phyloP scores from a whole-genome alignment of 2,888 invertebrate species.

The Drosophila maculinotata region DNA sequence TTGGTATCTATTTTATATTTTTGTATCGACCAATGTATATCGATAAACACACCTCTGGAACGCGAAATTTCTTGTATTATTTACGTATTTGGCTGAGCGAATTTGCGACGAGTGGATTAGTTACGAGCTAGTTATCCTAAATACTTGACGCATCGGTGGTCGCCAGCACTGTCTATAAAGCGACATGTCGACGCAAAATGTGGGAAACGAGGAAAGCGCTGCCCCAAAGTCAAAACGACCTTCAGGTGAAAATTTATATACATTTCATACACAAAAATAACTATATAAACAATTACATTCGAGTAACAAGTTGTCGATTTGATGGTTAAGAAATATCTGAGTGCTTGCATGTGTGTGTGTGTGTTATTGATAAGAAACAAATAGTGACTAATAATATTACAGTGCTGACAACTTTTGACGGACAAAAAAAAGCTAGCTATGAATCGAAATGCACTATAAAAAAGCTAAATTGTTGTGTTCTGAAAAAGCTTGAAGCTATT shows the following conservation, averaged over 20 bases:
- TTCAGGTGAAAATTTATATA: slow-evolving; percentile 85
- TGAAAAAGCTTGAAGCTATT: slow-evolving; percentile 6
- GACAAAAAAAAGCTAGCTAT: not conserved
- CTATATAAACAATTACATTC: slow-evolving; percentile 12
- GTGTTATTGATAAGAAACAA: slow-evolving; percentile 37
- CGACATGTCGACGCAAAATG: slow-evolving; percentile 80
- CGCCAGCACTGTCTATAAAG: slow-evolving; percentile 11
- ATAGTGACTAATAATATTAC: slow-evolving; percentile 64
- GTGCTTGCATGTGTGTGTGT: slow-evolving; percentile 10
- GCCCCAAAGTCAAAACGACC: slow-evolving; percentile 86
- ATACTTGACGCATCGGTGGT: slow-evolving; percentile 11
- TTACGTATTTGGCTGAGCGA: slow-evolving; percentile 60
- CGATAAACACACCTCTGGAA: slow-evolving; percentile 40
- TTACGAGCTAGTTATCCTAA: slow-evolving; percentile 17
- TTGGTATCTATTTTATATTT: not conserved
- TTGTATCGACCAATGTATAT: slow-evolving; percentile 40
- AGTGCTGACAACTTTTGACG: not conserved
- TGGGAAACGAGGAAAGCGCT: slow-evolving; percentile 82
- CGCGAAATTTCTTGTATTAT: slow-evolving; percentile 67
- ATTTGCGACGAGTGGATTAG: slow-evolving; percentile 31
- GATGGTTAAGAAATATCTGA: not conserved
- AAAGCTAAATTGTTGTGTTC: too few relatives aligned
- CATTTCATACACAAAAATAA: slow-evolving; percentile 11
- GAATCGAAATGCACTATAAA: too few relatives aligned
- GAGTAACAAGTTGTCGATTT: slow-evolving; percentile 57